Percentiles rank a stretch among this genome's conserved stretches.
phyloP scores from a whole-genome alignment of 2,888 invertebrate species.

The Leptinotarsa tumamoca region DNA sequence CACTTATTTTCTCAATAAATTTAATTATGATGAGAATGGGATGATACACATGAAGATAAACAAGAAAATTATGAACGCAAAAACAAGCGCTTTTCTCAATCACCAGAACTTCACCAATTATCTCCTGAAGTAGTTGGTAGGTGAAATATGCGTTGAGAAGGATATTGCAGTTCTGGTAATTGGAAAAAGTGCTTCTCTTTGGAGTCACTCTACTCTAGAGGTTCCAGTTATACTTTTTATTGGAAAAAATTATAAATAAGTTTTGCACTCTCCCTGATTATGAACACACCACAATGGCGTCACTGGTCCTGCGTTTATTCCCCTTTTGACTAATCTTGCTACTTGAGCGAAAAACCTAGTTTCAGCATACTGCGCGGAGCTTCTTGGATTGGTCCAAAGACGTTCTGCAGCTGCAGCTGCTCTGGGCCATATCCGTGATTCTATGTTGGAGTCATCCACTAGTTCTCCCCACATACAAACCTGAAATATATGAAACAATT shows the following conservation, averaged over 20 bases:
- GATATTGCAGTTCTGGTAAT: too few species aligned
- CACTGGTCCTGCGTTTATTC: slow-evolving; percentile 78
- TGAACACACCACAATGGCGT: slow-evolving; percentile 83
- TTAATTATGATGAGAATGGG: too few species aligned
- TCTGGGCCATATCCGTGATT: slow-evolving; percentile 85
- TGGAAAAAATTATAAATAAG: slow-evolving; percentile 11
- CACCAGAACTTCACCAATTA: too few species aligned
- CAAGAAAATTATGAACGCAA: too few species aligned
- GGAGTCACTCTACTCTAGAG: too few species aligned
- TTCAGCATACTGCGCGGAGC: slow-evolving; percentile 69
- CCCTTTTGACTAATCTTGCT: slow-evolving; percentile 75
- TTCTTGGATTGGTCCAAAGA: slow-evolving; percentile 80
- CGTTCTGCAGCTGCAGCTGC: slow-evolving; percentile 85
- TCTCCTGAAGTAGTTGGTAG: too few species aligned
- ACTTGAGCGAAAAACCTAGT: slow-evolving; percentile 76
- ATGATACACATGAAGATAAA: too few species aligned
- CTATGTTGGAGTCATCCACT: slow-evolving; percentile 76
- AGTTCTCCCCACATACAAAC: slow-evolving; percentile 90
- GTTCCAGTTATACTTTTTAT: too few species aligned
- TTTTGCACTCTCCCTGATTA: slow-evolving; percentile 73
- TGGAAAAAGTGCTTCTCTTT: too few species aligned
- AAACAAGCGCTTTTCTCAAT: too few species aligned
- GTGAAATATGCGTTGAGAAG: too few species aligned
- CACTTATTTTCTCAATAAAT: too few species aligned
- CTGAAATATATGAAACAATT: slow-evolving; percentile 49